Percentiles rank a stretch among this genome's conserved stretches.
Evolutionary conservation across 2,113 vertebrate species (phyloP).

Genomic region (Anser brachyrhynchus): DNA sequence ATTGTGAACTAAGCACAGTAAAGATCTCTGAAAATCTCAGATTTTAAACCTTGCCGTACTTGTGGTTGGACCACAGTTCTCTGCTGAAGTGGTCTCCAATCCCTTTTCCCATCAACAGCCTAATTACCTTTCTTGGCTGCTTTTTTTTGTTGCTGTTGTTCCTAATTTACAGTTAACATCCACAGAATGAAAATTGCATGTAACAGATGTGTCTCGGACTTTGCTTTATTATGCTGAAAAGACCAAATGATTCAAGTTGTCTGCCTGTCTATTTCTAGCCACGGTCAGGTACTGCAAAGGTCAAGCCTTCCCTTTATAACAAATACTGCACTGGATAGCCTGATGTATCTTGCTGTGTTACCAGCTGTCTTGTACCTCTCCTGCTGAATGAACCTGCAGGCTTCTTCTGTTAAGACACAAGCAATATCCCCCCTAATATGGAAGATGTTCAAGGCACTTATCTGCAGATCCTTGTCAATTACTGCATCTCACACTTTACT

Average conservation of each 20-base stretch:
- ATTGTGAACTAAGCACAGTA: neutral
- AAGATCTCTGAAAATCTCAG: neutral
- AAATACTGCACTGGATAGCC: neutral
- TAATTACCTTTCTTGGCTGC: neutral
- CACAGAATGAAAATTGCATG: accelerated
- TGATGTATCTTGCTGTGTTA: neutral
- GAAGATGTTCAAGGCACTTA: neutral
- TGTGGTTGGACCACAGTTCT: neutral
- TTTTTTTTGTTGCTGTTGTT: neutral
- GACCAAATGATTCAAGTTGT: neutral
- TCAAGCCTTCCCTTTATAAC: neutral
- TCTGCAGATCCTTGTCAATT: neutral
- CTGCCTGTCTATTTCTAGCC: neutral
- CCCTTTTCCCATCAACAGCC: neutral
- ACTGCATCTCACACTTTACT: neutral
- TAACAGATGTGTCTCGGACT: neutral
- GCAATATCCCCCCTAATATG: neutral
- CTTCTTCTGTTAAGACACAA: neutral
- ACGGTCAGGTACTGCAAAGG: neutral
- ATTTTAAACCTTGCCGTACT: neutral
- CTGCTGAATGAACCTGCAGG: neutral
- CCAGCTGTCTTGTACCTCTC: neutral
- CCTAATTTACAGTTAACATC: neutral
- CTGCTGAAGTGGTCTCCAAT: neutral
- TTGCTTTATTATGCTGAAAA: neutral